Evolutionary conservation across 2,888 invertebrate genomes (phyloP), one percentile per base, ranked within the genome.

Genomic region (Leptopilina syphax): DNA sequence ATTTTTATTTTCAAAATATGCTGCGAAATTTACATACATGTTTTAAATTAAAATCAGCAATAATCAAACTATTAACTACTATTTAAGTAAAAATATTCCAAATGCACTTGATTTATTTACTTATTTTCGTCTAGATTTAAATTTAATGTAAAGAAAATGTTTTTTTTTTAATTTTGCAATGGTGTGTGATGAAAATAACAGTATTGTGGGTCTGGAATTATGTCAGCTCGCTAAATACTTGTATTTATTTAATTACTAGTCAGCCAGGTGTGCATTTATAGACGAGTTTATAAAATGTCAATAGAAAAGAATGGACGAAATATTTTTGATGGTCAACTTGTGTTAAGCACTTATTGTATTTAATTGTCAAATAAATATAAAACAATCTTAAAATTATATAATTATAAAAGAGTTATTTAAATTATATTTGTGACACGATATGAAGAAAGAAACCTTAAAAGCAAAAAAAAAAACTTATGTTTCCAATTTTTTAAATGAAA

Each of bases 201-300:
- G 77, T 80, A 77, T 68, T 80, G 47, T 27, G 63, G 44, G n/a
- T 66, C 44, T 50, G 27, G 54, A 44, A 57, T 41, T 67, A 18
- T 27, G 8, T 44, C 13, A 77, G 68, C 68, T 76, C 68, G 80
- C 78, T 67, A 12, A 67, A 44, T 68, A 70, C 10, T 47, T 68
- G 44, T 79, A 76, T 79, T 81, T 78, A 41, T 68, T 73, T 78
- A 78, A 78, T 47, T 70, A 81, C 84, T 84, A 84, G 84, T 84
- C 84, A 84, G 82, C 80, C 79, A 84, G 34, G 83, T 81, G 81
- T 80, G 83, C 84, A 84, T 84, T 84, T 83, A 18, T 18, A 82
- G 78, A 34, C 4, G 34, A 34, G 54, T 54, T 54, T 34, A 3
- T 7, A 50, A 27, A 34, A 4, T 27, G 27, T 57, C 57, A 24